Percentiles rank a stretch among this genome's conserved stretches.
These are phyloP conservation scores for Sinocyclocheilus anophthalmus DNA, from an alignment of 2,113 vertebrate species.

Conservation along the genomic window DNA sequence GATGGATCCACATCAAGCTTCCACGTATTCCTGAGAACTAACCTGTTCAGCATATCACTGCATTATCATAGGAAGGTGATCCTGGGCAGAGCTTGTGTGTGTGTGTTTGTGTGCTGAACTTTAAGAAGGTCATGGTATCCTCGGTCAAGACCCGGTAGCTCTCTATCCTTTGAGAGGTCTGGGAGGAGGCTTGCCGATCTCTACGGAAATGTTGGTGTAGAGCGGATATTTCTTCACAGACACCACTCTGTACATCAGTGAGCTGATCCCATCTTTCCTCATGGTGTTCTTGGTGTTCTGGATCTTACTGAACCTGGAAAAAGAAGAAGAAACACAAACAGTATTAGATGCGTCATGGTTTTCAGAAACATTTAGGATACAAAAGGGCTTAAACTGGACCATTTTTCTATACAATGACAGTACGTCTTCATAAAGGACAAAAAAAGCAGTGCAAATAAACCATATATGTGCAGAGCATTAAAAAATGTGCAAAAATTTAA, in stretches of 20 bases:
- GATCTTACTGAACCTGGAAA: constrained; percentile 93
- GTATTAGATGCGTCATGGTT: constrained; percentile 5
- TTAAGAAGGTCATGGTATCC: neutral
- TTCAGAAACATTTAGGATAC: neutral
- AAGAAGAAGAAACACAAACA: constrained; percentile 35
- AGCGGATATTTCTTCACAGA: constrained; percentile 86
- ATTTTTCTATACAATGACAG: neutral
- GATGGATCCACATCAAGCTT: constrained; percentile 37
- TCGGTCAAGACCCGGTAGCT: neutral
- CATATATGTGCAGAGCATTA: neutral
- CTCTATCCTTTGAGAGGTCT: constrained; percentile 86
- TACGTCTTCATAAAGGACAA: neutral
- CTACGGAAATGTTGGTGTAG: constrained; percentile 97
- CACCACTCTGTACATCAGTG: constrained; percentile 88
- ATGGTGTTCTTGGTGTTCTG: constrained; percentile 99
- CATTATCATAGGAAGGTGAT: constrained; percentile 34
- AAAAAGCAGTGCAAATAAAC: too few species aligned
- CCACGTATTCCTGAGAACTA: constrained; percentile 61
- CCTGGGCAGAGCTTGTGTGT: constrained; percentile 17
- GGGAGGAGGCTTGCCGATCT: constrained; percentile 90
- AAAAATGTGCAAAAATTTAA: neutral
- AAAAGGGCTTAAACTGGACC: neutral
- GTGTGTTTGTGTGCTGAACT: constrained; percentile 28
- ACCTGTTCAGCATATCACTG: constrained; percentile 54
- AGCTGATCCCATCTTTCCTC: constrained; percentile 94